phyloP scores from a whole-genome alignment of 2,888 invertebrate genomes.

The Tiliacea aurago region DNA sequence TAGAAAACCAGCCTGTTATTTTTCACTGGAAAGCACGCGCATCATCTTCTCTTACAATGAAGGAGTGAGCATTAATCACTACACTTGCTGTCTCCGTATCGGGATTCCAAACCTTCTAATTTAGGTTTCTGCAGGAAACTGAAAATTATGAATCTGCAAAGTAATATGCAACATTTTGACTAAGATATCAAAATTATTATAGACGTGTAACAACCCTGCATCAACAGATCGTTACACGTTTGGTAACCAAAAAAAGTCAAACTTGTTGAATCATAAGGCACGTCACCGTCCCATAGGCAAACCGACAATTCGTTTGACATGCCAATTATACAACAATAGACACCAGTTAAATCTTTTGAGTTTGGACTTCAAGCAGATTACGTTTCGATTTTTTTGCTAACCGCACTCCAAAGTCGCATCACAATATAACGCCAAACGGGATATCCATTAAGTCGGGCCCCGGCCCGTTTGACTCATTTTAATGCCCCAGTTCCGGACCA shows the following conservation, averaged over 20 bases:
- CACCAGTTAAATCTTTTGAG: no score
- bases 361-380: neutral
- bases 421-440: slow-evolving; percentile 36
- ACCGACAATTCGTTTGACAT: slow-evolving; percentile 4
- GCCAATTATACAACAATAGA: neutral
- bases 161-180: neutral
- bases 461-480: slow-evolving; percentile 35
- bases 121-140: neutral
- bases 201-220: neutral
- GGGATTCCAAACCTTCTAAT: neutral
- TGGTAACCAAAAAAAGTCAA: neutral
- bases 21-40: neutral
- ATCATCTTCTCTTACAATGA: neutral
- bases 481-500: slow-evolving; percentile 46
- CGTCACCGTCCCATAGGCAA: neutral
- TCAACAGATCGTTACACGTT: neutral
- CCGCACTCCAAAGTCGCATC: slow-evolving; percentile 7
- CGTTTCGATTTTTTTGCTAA: slow-evolving; percentile 11
- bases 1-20: neutral
- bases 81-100: neutral
- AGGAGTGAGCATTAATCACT: neutral
- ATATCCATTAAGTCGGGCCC: slow-evolving; percentile 53
- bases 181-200: neutral
- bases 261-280: no score
- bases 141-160: neutral